Evolutionary conservation across 2,113 vertebrate species (phyloP).

Genomic region (pig (Sus scrofa)): T2T-Sscrofa CM000813.6:152219501-152220000

Average conservation of each 20-base stretch:
- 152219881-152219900: neutral
- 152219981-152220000: neutral
- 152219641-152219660: constrained; percentile 6
- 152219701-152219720: constrained; percentile 6
- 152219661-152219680: neutral
- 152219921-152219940: neutral
- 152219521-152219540: constrained; percentile 33
- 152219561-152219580: neutral
- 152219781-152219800: neutral
- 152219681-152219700: constrained; percentile 22
- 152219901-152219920: neutral
- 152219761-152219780: neutral
- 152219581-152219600: constrained; percentile 17
- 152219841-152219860: constrained; percentile 23
- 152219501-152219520: neutral
- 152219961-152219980: constrained; percentile 9
- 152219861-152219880: neutral
- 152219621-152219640: neutral
- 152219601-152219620: neutral
- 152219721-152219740: constrained; percentile 21
- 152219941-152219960: neutral
- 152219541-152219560: constrained; percentile 6
- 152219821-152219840: neutral
- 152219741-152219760: neutral
- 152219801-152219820: neutral